Conservation (phyloP, 2,113 vertebrate species). For the Notiomystis cincta region DNA sequence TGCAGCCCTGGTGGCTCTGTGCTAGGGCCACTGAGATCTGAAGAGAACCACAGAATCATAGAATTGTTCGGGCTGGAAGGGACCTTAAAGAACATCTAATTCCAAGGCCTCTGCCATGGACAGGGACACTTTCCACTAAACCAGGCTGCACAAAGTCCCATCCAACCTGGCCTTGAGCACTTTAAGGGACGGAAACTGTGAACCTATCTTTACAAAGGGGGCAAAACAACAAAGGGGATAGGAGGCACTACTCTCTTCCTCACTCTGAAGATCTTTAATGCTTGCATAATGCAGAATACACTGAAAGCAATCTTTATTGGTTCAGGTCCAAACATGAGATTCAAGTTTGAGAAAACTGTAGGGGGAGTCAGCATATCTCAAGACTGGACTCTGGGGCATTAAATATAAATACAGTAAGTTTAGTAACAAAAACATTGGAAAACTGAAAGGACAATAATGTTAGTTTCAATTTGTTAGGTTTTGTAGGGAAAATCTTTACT, state of each 20-base stretch:
- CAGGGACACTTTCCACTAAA: not conserved
- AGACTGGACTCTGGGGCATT: not conserved
- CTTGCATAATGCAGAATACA: not conserved
- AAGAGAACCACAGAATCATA: not conserved
- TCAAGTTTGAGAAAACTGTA: not conserved
- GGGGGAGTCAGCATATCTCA: not conserved
- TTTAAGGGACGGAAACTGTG: not conserved
- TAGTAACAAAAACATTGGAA: not conserved
- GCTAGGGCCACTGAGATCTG: not conserved
- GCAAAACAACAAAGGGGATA: not conserved
- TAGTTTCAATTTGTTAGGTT: not conserved
- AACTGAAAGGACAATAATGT: not conserved
- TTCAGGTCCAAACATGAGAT: not conserved
- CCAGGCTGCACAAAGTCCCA: not conserved
- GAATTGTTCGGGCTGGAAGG: not conserved
- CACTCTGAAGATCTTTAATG: not conserved
- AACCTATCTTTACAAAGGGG: not conserved
- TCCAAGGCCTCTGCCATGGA: not conserved
- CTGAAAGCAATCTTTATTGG: not conserved
- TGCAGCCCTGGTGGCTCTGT: not conserved
- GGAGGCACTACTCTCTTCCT: not conserved
- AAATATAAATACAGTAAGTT: not conserved
- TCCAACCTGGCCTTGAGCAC: not conserved
- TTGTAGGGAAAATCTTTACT: not conserved
- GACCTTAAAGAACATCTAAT: not conserved